Evolutionary conservation across 2,888 invertebrate genomes (phyloP).

Genomic region (Meiosimyza platycephala): DNA sequence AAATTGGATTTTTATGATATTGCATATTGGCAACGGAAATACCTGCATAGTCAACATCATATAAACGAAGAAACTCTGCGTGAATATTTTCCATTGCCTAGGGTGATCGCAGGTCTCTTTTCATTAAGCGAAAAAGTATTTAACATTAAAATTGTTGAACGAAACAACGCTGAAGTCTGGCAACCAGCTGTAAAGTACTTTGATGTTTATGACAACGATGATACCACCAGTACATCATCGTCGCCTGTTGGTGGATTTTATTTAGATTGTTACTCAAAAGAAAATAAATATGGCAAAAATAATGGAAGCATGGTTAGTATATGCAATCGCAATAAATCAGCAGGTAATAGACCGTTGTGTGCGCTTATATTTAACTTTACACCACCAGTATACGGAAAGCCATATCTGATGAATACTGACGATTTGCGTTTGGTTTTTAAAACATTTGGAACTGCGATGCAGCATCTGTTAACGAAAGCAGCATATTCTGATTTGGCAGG

Average conservation of each 20-base stretch:
- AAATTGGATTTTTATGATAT: slow-evolving; percentile 85
- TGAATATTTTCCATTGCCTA: slow-evolving; percentile 85
- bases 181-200: slow-evolving; percentile 87
- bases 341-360: slow-evolving; percentile 78
- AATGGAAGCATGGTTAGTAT: slow-evolving; percentile 85
- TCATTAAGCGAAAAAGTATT: slow-evolving; percentile 81
- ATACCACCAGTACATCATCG: slow-evolving; percentile 42
- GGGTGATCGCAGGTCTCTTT: slow-evolving; percentile 84
- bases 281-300: slow-evolving; percentile 74
- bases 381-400: slow-evolving; percentile 73
- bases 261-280: slow-evolving; percentile 82
- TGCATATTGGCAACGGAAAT: slow-evolving; percentile 86
- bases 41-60: slow-evolving; percentile 74
- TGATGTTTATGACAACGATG: slow-evolving; percentile 76
- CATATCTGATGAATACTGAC: slow-evolving; percentile 78
- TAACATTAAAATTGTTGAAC: slow-evolving; percentile 79
- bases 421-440: slow-evolving; percentile 83
- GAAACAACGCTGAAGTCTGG: slow-evolving; percentile 78
- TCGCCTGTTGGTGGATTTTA: slow-evolving; percentile 84
- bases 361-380: slow-evolving; percentile 88
- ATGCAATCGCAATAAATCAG: slow-evolving; percentile 76
- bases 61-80: slow-evolving; percentile 78
- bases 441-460: slow-evolving; percentile 88
- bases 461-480: slow-evolving; percentile 85
- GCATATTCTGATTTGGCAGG: slow-evolving; percentile 89